Conservation (phyloP, 2,888 invertebrate genomes). For the Taphrorychus bicolor region DNA sequence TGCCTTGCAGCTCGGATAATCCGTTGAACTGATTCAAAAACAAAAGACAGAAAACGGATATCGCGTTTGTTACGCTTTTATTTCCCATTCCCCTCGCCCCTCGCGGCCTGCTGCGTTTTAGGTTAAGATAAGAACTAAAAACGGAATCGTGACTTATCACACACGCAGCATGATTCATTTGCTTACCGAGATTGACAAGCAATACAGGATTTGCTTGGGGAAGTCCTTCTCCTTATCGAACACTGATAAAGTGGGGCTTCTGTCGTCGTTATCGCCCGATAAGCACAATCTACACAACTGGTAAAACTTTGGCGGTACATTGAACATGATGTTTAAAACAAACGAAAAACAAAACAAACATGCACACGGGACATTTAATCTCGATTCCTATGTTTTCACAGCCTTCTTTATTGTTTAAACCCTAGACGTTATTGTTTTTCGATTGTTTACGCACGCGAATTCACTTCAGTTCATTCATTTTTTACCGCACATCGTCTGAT, state of each 20-base stretch:
- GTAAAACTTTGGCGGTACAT: constrained; percentile 89
- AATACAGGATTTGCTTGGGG: constrained; percentile 73
- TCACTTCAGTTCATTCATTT: constrained; percentile 52
- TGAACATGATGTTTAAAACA: constrained; percentile 81
- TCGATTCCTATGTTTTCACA: constrained; percentile 54
- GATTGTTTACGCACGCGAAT: constrained; percentile 49
- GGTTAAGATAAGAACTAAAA: constrained; percentile 42
- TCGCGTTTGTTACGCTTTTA: constrained; percentile 27
- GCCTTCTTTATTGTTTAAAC: constrained; percentile 56
- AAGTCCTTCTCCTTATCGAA: constrained; percentile 72
- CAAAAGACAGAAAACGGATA: constrained; percentile 41
- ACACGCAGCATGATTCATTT: constrained; percentile 53
- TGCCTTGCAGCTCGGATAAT: constrained; percentile 52
- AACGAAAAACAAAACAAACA: constrained; percentile 56
- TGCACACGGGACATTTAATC: constrained; percentile 56
- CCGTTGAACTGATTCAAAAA: constrained; percentile 35
- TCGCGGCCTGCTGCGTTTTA: constrained; percentile 29
- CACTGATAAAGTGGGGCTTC: constrained; percentile 75
- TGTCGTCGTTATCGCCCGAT: constrained; percentile 64
- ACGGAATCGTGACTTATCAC: constrained; percentile 41
- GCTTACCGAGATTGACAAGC: constrained; percentile 81
- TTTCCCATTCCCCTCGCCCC: constrained; percentile 25
- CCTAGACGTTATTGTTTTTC: constrained; percentile 41
- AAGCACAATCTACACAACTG: constrained; percentile 94
- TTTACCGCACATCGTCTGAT: constrained; percentile 16